Evolutionary conservation across 2,113 vertebrate species (phyloP).

Genomic region (Dolichallabes microphthalmus): DNA sequence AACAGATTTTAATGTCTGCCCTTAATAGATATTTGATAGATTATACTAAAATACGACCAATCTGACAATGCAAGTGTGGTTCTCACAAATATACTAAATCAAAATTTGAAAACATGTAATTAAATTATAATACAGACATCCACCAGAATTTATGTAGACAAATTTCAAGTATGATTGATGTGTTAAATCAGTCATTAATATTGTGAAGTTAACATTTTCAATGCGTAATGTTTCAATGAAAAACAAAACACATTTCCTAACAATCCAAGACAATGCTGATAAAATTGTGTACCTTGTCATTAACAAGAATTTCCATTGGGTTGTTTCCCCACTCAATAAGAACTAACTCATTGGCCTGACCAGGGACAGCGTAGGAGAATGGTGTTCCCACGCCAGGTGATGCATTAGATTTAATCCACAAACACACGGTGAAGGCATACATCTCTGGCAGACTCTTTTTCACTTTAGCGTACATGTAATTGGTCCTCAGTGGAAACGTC

Average conservation of each 20-base stretch:
- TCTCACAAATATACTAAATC: not conserved
- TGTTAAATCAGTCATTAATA: not conserved
- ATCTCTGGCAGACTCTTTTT: constrained; percentile 95
- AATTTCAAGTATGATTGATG: not conserved
- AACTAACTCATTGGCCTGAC: constrained; percentile 95
- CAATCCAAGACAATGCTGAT: not conserved
- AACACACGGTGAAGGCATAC: constrained; percentile 94
- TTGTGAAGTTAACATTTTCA: not conserved
- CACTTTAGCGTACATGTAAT: constrained; percentile 99
- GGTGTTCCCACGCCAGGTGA: constrained; percentile 95
- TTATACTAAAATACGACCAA: not conserved
- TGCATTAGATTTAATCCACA: constrained; percentile 96
- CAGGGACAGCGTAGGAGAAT: constrained; percentile 93
- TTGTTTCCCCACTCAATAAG: constrained; percentile 98
- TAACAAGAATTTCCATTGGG: constrained; percentile 97
- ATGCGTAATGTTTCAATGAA: not conserved
- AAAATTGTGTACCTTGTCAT: constrained; percentile 83
- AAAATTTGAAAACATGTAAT: not conserved
- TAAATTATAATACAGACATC: not conserved
- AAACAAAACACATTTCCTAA: not conserved
- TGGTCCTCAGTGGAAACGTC: constrained; percentile 91
- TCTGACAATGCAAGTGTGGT: not conserved
- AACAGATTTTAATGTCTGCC: not conserved
- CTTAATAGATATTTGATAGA: not conserved
- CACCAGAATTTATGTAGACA: not conserved